Conservation (phyloP, 2,888 invertebrate genomes). For the Sericinus montela region DNA sequence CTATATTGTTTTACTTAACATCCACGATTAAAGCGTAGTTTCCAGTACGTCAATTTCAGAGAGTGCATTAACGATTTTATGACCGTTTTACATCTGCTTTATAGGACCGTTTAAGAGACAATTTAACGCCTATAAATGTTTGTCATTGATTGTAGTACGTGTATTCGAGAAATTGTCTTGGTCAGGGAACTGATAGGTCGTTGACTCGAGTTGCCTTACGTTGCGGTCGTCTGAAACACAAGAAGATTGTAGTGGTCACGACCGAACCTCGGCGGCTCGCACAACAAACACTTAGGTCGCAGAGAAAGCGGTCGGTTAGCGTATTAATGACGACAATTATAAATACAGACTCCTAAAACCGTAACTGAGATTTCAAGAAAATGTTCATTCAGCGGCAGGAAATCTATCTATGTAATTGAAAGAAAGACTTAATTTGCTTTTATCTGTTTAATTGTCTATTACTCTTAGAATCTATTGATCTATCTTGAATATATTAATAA, state of each 20-base stretch:
- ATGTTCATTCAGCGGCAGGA: not conserved
- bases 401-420: no score
- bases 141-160: conserved; percentile 40
- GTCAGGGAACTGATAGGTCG: conserved; percentile 55
- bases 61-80: conserved; percentile 55
- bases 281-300: conserved; percentile 26
- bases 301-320: conserved; percentile 13
- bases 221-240: conserved; percentile 66
- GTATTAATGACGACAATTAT: conserved; percentile 9
- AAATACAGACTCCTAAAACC: not conserved
- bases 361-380: conserved; percentile 8
- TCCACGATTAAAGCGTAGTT: conserved; percentile 18
- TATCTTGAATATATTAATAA: no score
- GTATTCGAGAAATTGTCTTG: conserved; percentile 53
- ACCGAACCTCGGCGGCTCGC: conserved; percentile 34
- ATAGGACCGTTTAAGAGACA: conserved; percentile 53
- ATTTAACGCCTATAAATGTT: conserved; percentile 65
- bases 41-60: conserved; percentile 41
- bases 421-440: no score
- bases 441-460: no score
- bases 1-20: conserved; percentile 9
- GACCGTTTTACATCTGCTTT: conserved; percentile 55
- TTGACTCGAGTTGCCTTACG: conserved; percentile 50
- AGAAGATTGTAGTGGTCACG: conserved; percentile 53
- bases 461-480: no score